Base-by-base conservation (phyloP, 2,113 vertebrate species). In the Caranx melampygus region DNA sequence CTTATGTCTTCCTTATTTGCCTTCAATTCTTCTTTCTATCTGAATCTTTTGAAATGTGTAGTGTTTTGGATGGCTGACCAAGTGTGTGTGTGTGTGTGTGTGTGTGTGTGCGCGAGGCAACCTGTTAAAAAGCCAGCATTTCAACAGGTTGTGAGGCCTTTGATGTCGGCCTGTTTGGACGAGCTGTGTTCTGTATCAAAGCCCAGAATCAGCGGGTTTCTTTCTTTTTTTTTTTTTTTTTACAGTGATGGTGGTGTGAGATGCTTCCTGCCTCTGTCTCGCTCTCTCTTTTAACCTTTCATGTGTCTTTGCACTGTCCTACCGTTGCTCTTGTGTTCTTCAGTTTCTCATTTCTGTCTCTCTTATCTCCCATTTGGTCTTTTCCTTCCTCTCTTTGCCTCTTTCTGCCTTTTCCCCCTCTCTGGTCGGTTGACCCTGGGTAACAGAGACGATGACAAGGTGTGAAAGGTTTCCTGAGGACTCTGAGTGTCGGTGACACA, bases 401-500 rank as follows among this genome's bases (percentile, higher is more conserved):
- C 44, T 45, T 9, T 42, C 40, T 21, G 0, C 3, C 33, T 47
- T 13, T 47, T 16, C 18, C 47, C 47, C 64, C 61, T 35, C 51
- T 12, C 67, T 49, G 62, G 37, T 62, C 14, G 1, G 35, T 47
- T 75, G 71, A 77, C 73, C 72, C 76, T 4, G 61, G 66, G 61
- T 81, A 85, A 83, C 72, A 6, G 73, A 78, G 79, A 74, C n/a
- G 65, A 82, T 72, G 84, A 87, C 61, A 77, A 84, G 72, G 84
- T 79, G 81, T 85, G 82, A 84, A 65, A 74, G 84, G 55, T 66
- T 77, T 82, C 72, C 82, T 59, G 26, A 40, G 79, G 79, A 60
- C 68, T 77, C 31, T 64, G 62, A 89, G 75, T 82, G 84, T 80
- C 79, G 49, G n/a, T 21, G 12, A 35, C 47, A 45, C 34, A 42